Percentiles rank a stretch among this genome's conserved stretches.
Conservation (phyloP, 2,797 vertebrate species). For the Urocyon cinereoargenteus region DNA sequence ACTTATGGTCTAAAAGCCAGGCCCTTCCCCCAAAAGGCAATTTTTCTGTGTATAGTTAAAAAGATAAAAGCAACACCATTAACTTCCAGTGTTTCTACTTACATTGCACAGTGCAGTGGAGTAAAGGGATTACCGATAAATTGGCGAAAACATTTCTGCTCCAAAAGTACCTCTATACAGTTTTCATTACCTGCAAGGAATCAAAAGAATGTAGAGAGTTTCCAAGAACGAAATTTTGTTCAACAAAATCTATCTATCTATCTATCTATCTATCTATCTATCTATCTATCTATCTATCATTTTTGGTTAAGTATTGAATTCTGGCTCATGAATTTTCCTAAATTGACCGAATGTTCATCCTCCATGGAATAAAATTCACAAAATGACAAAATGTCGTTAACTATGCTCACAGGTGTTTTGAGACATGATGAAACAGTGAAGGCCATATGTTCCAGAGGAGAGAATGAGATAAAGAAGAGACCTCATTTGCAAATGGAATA, state of each 20-base stretch:
- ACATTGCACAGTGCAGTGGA: conserved; percentile 98
- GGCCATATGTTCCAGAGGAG: conserved; percentile 4
- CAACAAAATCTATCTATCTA: neutral
- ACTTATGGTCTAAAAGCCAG: conserved; percentile 8
- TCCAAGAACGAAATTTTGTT: conserved; percentile 36
- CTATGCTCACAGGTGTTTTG: conserved; percentile 51
- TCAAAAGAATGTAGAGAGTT: conserved; percentile 63
- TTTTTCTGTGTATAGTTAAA: neutral
- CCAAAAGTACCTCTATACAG: conserved; percentile 97
- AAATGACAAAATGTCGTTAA: conserved; percentile 62
- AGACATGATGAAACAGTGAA: conserved; percentile 34
- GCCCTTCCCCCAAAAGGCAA: neutral
- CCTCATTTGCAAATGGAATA: neutral
- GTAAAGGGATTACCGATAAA: conserved; percentile 96
- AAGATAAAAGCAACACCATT: neutral
- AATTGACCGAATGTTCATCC: conserved; percentile 16
- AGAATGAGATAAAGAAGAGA: neutral
- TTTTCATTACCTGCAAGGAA: conserved; percentile 94
- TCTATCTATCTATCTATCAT: neutral
- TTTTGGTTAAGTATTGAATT: conserved; percentile 47
- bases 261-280: too few species aligned
- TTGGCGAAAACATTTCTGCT: conserved; percentile 94
- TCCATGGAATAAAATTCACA: conserved; percentile 47
- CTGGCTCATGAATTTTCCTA: conserved; percentile 41
- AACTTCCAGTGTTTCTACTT: conserved; percentile 84